Base-by-base conservation (phyloP, 92 coral and sea anemone genomes). In the Palythoa caribaeorum region DNA sequence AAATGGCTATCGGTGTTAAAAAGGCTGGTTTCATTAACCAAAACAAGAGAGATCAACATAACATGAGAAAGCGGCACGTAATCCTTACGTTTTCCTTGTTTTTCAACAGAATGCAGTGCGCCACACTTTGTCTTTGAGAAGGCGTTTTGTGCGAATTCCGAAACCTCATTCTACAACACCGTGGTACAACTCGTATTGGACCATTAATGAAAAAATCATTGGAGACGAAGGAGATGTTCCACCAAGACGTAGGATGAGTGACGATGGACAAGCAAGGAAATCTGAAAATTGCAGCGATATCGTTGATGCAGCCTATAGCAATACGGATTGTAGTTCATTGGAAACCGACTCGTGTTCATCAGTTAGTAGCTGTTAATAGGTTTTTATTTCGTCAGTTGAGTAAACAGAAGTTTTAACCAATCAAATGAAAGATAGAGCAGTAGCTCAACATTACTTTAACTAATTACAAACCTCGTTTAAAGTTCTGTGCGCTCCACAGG, bases 91-190 rank as follows among this genome's bases (percentile, higher is more conserved):
- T 44, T 79, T 47, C 48, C 3, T 63, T 55, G 5, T 78, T 60
- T 14, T 50, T 83, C 65, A 15, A 62, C 93, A 95, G 98, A 95
- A 95, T 54, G 98, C 98, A n/a, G 92, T 95, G 63, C 94, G 98
- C 35, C 98, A 95, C 77, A 95, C 98, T 0, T 73, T 95, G n/a
- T 95, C 98, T 1, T 90, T 95, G 70, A 87, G 98, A 63, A 95
- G 91, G 69, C 89, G 96, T 37, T 95, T 95, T 83, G 89, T 93
- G 1, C 83, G 98, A 37, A 87, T 95, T 21, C 91, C 96, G 44
- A 92, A 92, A 71, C 90, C 93, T 19, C 78, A 90, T 54, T 89
- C 94, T 0, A 93, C 96, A 15, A 81, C 86, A 21, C 86, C 86
- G 19, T 81, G 86, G 86, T 94, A 95, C 80, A 92, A 93, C 28